Evolutionary conservation across 2,113 vertebrate genomes (phyloP).

Genomic region (Uria aalge): DNA sequence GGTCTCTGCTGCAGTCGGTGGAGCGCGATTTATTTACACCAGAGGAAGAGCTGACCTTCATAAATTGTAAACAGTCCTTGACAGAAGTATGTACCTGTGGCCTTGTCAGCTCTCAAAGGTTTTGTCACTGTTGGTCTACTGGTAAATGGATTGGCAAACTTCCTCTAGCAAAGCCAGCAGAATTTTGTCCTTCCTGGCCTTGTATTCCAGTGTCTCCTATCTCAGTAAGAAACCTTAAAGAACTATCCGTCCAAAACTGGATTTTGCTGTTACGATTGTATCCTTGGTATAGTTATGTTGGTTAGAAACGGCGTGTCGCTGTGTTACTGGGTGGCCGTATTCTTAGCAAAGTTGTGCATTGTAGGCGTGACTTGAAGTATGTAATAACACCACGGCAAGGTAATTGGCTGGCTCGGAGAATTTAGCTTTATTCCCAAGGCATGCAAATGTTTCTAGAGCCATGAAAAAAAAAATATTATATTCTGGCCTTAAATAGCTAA

Average conservation of each 20-base stretch:
- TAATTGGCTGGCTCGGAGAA: neutral
- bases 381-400: neutral
- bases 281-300: accelerated
- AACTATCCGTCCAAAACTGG: neutral
- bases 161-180: conserved; percentile 14
- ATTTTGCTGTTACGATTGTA: neutral
- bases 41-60: conserved; percentile 40
- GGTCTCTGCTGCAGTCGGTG: neutral
- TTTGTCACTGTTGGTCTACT: neutral
- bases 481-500: neutral
- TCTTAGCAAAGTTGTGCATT: neutral
- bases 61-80: conserved; percentile 39
- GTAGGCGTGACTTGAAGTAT: neutral
- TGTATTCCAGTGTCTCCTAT: accelerated
- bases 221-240: neutral
- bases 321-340: neutral
- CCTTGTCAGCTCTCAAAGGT: conserved; percentile 30
- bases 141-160: neutral
- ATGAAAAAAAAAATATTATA: neutral
- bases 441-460: neutral
- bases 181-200: neutral
- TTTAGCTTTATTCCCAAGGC: neutral
- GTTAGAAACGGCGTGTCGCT: neutral
- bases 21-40: conserved; percentile 24
- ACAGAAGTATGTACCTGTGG: neutral